These are phyloP conservation scores for Hestina assimilis DNA, from an alignment of 1,140 invertebrate genomes.

Conservation along the genomic window DNA sequence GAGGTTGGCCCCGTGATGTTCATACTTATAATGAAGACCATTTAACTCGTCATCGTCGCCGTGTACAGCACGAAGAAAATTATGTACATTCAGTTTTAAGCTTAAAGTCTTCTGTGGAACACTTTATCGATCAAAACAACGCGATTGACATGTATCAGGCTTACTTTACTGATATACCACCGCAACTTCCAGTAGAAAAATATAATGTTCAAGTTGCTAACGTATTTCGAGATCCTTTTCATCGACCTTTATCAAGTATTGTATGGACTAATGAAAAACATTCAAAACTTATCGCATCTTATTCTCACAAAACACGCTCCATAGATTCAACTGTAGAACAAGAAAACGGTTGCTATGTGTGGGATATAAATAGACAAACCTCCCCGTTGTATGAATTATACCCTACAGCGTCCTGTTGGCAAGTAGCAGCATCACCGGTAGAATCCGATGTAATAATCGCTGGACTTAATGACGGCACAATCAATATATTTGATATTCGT, in stretches of 20 bases:
- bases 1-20: conserved; percentile 97
- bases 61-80: conserved; percentile 95
- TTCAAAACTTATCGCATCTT: conserved; percentile 88
- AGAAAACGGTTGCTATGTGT: conserved; percentile 82
- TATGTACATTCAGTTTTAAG: conserved; percentile 77
- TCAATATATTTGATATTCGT: conserved; percentile 87
- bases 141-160: conserved; percentile 93
- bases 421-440: conserved; percentile 90
- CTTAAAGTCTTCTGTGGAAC: conserved; percentile 80
- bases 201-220: conserved; percentile 84
- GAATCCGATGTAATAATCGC: conserved; percentile 89
- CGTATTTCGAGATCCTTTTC: conserved; percentile 81
- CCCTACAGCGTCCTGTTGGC: conserved; percentile 83
- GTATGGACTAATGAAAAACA: conserved; percentile 91
- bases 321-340: conserved; percentile 78
- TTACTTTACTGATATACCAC: conserved; percentile 84
- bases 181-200: conserved; percentile 79
- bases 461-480: conserved; percentile 90
- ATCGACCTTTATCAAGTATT: conserved; percentile 83
- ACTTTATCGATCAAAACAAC: conserved; percentile 92
- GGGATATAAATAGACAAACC: conserved; percentile 91
- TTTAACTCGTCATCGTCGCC: conserved; percentile 89
- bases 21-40: conserved; percentile 92
- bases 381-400: conserved; percentile 85
- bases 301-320: conserved; percentile 83